Evolutionary conservation across 2,888 invertebrate species (phyloP), one percentile per base, ranked within the genome.

Genomic region (Lucinisca nassula): DNA sequence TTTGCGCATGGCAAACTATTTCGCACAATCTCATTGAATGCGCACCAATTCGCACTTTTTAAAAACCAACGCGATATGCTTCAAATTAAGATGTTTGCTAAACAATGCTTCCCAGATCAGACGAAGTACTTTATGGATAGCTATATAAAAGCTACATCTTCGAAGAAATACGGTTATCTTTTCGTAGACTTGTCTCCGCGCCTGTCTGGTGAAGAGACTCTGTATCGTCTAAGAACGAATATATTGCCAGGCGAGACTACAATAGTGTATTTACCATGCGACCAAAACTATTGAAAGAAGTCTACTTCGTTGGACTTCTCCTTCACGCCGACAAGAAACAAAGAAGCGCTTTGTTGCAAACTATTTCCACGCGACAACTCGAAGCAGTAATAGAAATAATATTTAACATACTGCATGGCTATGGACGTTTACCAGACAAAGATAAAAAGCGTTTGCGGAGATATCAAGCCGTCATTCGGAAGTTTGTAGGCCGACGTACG

Each of bases 91-190:
- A 79, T 84, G 0, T 81, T 90, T 32, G 87, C 78, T 32, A 82
- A 83, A 61, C 90, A 90, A 73, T 84, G 87, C 49, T 87, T 78
- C 58, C 85, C 87, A 4, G 61, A 84, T 38, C 85, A 85, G 77
- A 27, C 74, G 27, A 75, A 79, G 2, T 90, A 78, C 67, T 87
- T 90, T 72, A 85, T 85, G 85, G 85, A 87, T 74, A 79, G 80
- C n/a, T 87, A 85, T 76, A 72, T 67, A 76, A 81, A 78, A 45
- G 82, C 82, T 6, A 84, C 86, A 73, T 40, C 40, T 0, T 67
- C 67, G 14, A 67, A 67, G 30, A 67, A 67, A 67, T 35, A 12
- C 24, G 67, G 67, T 35, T 67, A 67, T 67, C 74, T 74, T 40
- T 49, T 74, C 74, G 45, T 74, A 49, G 74, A 74, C 35, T 45